A percentile compares a stretch with the other conserved stretches of the same genome.
phyloP scores from a whole-genome alignment of 2,888 invertebrate species.

The Cylindroiulus punctatus region DNA sequence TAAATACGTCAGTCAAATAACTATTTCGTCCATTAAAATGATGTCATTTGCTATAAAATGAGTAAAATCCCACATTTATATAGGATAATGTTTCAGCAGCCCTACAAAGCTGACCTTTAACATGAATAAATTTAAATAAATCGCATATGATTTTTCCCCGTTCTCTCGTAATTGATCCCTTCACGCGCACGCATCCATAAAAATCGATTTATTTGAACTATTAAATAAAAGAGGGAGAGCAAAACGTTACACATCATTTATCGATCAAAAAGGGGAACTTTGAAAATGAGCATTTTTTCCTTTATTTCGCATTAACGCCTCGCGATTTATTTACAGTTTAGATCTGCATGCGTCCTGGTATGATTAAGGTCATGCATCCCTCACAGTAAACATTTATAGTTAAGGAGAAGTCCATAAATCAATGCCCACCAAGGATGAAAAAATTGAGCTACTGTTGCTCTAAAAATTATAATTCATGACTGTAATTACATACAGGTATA shows the following conservation, averaged over 20 bases:
- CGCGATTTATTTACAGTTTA: neutral
- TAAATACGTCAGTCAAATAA: neutral
- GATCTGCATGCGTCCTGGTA: no score
- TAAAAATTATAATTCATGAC: no score
- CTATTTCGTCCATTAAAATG: neutral
- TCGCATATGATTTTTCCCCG: neutral
- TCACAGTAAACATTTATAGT: no score
- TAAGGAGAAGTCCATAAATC: no score
- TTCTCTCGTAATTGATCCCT: neutral
- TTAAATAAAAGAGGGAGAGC: neutral
- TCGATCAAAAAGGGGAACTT: neutral
- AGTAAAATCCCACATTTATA: neutral
- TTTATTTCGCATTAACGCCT: neutral
- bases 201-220: conserved; percentile 1
- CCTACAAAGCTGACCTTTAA: neutral
- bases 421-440: no score
- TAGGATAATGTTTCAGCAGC: neutral
- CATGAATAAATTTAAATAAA: neutral
- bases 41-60: neutral
- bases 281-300: neutral
- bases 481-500: no score
- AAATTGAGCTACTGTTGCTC: no score
- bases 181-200: neutral
- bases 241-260: neutral
- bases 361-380: no score